Evolutionary conservation across 2,113 vertebrate genomes (phyloP), one percentile per base, ranked within the genome.

Genomic region (Ceyx margarethae): DNA sequence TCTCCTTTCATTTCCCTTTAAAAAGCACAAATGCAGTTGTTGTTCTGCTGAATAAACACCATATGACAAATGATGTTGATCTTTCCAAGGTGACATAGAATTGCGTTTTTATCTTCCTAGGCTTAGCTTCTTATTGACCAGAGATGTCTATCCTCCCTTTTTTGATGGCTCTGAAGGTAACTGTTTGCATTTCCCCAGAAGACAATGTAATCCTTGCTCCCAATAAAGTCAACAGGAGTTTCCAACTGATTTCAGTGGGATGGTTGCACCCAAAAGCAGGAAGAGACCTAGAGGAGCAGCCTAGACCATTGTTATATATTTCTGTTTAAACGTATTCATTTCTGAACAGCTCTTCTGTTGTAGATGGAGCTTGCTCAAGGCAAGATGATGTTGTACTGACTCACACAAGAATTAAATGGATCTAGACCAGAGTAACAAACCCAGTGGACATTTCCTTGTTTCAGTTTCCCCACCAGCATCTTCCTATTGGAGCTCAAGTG

Each of bases 11-110:
- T 94, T 96, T 96, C 69, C 51, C 87, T 91, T 94, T 81, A 90
- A 85, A 85, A 89, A 95, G 73, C 93, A 95, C 81, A 92, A 90
- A 93, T 54, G 72, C 87, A 53, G 40, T 95, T 87, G 96, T 92
- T 95, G 79, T 92, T 95, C 64, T 88, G 57, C 77, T 82, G 87
- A 94, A 89, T 69, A 95, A 95, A 93, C 85, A 95, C 71, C 81
- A 69, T 73, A 65, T 91, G 85, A 94, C 76, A 94, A 82, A 92
- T 86, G 85, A 61, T 87, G 93, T 91, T 96, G 95, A 93, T 95
- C 92, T 95, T 96, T 91, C 68, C 96, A 94, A 93, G 92, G 95
- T 95, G 95, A 94, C 81, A 96, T 13, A 91, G 68, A 91, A 83
- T 61, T 89, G 92, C 35, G 37, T 93, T 95, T 96, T 95, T 94